phyloP scores from a whole-genome alignment of 2,888 invertebrate species.

The Hirtodrosophila confusa region DNA sequence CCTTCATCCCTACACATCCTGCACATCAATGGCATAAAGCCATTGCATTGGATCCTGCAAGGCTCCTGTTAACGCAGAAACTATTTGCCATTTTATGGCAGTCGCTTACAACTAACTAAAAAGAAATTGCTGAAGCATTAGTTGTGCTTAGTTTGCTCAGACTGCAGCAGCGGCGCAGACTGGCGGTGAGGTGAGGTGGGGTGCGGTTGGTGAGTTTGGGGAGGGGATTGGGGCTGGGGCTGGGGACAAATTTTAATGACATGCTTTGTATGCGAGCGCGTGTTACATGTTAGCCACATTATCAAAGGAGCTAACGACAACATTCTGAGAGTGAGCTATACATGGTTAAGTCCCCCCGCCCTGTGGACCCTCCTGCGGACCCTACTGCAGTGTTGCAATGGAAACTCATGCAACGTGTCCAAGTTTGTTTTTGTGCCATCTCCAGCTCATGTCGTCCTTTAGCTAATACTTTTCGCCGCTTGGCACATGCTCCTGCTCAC shows the following conservation, averaged over 20 bases:
- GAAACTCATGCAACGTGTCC: conserved; percentile 44
- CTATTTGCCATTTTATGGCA: conserved; percentile 20
- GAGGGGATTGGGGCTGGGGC: neutral
- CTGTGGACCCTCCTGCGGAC: conserved; percentile 7
- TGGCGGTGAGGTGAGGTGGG: neutral
- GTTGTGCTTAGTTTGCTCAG: conserved; percentile 31
- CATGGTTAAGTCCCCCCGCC: conserved; percentile 1
- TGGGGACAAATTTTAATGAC: conserved; percentile 68
- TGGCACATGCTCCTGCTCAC: conserved; percentile 42
- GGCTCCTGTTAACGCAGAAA: neutral
- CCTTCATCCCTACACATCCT: no score
- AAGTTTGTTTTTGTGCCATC: conserved; percentile 60
- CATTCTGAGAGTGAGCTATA: conserved; percentile 35
- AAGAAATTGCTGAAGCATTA: conserved; percentile 53
- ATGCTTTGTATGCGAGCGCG: conserved; percentile 74
- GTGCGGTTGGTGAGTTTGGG: neutral
- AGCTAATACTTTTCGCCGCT: conserved; percentile 62
- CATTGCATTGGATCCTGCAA: conserved; percentile 6
- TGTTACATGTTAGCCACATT: conserved; percentile 69
- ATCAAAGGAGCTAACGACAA: conserved; percentile 62
- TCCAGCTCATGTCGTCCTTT: conserved; percentile 45
- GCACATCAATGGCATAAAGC: neutral
- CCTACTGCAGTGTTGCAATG: conserved; percentile 16
- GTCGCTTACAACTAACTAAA: conserved; percentile 24
- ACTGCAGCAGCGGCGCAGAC: conserved; percentile 17